Percentiles rank a stretch among this genome's conserved stretches.
Evolutionary conservation across 2,113 vertebrate genomes (phyloP).

Genomic region (Platanista minor): DNA sequence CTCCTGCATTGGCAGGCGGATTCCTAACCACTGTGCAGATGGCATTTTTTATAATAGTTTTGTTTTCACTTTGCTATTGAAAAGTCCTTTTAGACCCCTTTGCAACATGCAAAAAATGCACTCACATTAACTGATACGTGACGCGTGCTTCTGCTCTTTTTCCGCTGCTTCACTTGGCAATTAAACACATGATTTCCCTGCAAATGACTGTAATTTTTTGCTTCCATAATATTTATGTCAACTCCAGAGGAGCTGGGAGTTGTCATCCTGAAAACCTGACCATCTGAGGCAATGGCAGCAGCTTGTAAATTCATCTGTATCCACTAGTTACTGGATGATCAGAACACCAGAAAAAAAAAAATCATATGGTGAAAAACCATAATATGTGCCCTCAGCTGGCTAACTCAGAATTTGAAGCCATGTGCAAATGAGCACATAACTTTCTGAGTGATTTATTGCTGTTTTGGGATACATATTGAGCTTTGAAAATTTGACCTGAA

Average conservation of each 20-base stretch:
- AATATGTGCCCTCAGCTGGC: conserved; percentile 72
- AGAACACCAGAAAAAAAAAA: conserved; percentile 75
- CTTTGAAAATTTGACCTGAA: conserved; percentile 63
- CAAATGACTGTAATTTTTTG: conserved; percentile 79
- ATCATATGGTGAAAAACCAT: conserved; percentile 75
- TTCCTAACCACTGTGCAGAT: conserved; percentile 2
- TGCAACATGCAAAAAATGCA: conserved; percentile 72
- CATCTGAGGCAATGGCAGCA: conserved; percentile 74
- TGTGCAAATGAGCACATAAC: conserved; percentile 70
- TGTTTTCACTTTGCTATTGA: conserved; percentile 67
- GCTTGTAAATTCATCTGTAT: conserved; percentile 76
- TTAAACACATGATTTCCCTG: conserved; percentile 77
- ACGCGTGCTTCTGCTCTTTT: conserved; percentile 73
- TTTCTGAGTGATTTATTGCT: conserved; percentile 72
- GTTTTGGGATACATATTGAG: conserved; percentile 46
- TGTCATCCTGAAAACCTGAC: conserved; percentile 76
- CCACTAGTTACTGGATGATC: conserved; percentile 76
- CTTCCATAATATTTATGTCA: conserved; percentile 79
- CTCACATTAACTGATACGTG: conserved; percentile 74
- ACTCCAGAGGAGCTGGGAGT: conserved; percentile 73
- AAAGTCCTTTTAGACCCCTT: conserved; percentile 68
- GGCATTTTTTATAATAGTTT: conserved; percentile 69
- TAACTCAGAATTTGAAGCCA: conserved; percentile 68
- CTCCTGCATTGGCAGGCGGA: too few species aligned
- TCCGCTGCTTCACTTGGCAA: conserved; percentile 73